phyloP scores from a whole-genome alignment of 2,888 invertebrate genomes.

The Micoletzkya japonica region DNA sequence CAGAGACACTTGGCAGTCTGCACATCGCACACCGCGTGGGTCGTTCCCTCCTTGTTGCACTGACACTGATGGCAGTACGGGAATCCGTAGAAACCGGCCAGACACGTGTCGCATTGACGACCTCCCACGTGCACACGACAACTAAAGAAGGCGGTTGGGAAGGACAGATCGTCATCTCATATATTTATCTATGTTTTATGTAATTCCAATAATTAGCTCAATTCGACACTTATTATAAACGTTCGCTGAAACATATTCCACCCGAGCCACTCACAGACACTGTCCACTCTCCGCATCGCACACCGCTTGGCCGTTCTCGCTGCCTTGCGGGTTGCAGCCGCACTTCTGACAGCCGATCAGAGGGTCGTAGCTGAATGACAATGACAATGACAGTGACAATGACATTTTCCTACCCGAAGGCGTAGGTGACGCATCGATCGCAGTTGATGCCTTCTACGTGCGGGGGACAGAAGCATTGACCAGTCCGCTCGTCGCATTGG shows the following conservation, averaged over 20 bases:
- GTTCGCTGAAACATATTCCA: neutral
- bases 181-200: slow-evolving; percentile 86
- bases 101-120: slow-evolving; percentile 84
- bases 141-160: slow-evolving; percentile 20
- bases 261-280: slow-evolving; percentile 70
- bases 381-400: slow-evolving; percentile 70
- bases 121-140: slow-evolving; percentile 86
- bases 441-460: slow-evolving; percentile 87
- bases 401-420: slow-evolving; percentile 76
- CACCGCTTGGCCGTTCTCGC: slow-evolving; percentile 76
- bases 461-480: slow-evolving; percentile 88
- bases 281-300: slow-evolving; percentile 86
- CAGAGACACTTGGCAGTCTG: slow-evolving; percentile 77
- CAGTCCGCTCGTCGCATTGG: slow-evolving; percentile 84
- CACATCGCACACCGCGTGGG: slow-evolving; percentile 84
- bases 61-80: slow-evolving; percentile 82
- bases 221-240: neutral
- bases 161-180: slow-evolving; percentile 78
- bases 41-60: slow-evolving; percentile 69
- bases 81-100: slow-evolving; percentile 77
- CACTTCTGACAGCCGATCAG: slow-evolving; percentile 94
- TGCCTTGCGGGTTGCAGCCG: slow-evolving; percentile 84
- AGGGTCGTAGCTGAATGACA: slow-evolving; percentile 73
- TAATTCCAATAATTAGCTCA: neutral
- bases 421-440: slow-evolving; percentile 83